These are phyloP conservation scores for Ecdyonurus torrentis DNA, from an alignment of 2,888 invertebrate species.

Conservation along the genomic window DNA sequence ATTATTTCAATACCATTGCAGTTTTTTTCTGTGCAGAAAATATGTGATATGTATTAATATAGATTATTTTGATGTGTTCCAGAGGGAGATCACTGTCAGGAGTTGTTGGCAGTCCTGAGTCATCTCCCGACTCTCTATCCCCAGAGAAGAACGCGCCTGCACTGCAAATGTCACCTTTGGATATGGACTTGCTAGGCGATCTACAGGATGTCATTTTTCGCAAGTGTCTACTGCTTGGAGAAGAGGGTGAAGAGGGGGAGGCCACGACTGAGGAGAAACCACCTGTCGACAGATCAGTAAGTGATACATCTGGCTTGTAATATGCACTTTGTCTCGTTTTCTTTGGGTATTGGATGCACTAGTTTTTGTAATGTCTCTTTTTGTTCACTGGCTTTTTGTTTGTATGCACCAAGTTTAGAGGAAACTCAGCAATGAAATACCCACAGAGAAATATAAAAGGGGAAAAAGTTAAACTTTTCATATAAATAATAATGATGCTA, in stretches of 20 bases:
- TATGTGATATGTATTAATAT: too few species aligned
- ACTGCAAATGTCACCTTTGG: conserved; percentile 28
- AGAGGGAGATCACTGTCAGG: not conserved
- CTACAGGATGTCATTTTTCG: conserved; percentile 39
- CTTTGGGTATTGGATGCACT: conserved; percentile 3
- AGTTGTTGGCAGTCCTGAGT: conserved; percentile 15
- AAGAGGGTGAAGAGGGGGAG: conserved; percentile 26
- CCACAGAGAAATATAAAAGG: too few species aligned
- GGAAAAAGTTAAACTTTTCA: too few species aligned
- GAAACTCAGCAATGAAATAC: too few species aligned
- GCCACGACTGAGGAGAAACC: conserved; percentile 21
- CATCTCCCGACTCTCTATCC: conserved; percentile 20
- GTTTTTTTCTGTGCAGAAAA: too few species aligned
- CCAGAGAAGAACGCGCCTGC: conserved; percentile 24
- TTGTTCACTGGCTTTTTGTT: too few species aligned
- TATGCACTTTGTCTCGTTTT: conserved; percentile 7
- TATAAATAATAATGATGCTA: too few species aligned
- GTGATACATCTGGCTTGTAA: conserved; percentile 2
- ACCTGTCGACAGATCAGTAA: conserved; percentile 34
- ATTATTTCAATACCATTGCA: too few species aligned
- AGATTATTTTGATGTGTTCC: too few species aligned
- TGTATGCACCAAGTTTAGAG: too few species aligned
- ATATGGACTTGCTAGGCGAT: conserved; percentile 50
- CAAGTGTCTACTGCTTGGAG: conserved; percentile 20
- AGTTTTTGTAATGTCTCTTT: too few species aligned